Evolutionary conservation across 2,888 invertebrate species (phyloP), one percentile per base, ranked within the genome.

Genomic region (Griposia aprilina): DNA sequence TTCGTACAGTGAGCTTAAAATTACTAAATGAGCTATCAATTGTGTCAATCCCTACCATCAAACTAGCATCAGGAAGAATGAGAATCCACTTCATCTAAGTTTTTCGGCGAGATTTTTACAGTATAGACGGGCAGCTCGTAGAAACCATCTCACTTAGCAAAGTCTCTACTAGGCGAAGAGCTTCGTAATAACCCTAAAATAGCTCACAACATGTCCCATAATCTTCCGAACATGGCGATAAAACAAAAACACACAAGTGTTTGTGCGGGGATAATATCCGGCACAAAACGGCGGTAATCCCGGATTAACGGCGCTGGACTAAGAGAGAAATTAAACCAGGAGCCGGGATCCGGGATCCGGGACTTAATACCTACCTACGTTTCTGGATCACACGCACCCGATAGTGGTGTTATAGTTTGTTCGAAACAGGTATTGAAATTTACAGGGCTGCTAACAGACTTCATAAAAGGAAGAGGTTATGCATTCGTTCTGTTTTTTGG

Each of bases 241-340:
- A 70, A 67, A 66, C 30, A 70, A 69, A 73, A 81, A 66, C 66
- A 48, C 62, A 57, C 57, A 70, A 48, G 50, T 20, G 50, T 70
- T 57, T 68, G 50, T 71, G 15, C 41, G 30, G 68, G 50, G 55
- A 65, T 78, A 80, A 78, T 74, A 77, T 80, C 83, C 79, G 76
- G 84, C 30, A 80, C 74, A 80, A 84, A 81, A 76, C 81, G 67
- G 69, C 73, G 72, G 74, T 87, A 90, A 88, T 84, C 85, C 80
- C 76, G 79, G 81, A 86, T 85, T 84, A 84, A 77, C 67, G 26
- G 63, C 45, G 67, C 67, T 76, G 81, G 78, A 85, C 80, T 78
- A 76, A 80, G 76, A 83, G 62, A 82, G 80, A 82, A 88, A 90
- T 88, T 89, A 88, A 85, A 86, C 81, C 79, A 73, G 62, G 15